phyloP scores from a whole-genome alignment of 2,797 vertebrate species.

The Schizothorax lantsangensis region DNA sequence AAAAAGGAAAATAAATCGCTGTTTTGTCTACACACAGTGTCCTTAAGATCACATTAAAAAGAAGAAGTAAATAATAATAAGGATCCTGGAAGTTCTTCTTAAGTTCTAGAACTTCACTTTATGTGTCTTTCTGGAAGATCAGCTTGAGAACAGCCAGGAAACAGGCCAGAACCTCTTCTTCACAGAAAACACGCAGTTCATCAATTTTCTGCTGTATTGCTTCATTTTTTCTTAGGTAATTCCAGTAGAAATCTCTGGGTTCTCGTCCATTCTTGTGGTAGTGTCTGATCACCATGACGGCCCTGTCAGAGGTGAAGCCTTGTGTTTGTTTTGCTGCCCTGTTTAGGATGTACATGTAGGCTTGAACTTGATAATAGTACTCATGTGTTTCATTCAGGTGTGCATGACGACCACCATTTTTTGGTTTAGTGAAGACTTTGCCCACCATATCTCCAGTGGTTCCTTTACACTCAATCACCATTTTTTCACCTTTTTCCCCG shows the following conservation, averaged over 20 bases:
- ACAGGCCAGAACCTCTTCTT: constrained; percentile 56
- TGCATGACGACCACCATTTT: neutral
- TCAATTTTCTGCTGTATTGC: constrained; percentile 51
- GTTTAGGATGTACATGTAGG: constrained; percentile 60
- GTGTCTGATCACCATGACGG: constrained; percentile 57
- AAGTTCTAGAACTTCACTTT: neutral
- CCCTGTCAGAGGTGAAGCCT: constrained; percentile 25
- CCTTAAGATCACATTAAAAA: neutral
- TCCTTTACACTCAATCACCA: constrained; percentile 63
- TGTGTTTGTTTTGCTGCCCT: neutral
- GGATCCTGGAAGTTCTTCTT: neutral
- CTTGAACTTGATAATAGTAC: constrained; percentile 58
- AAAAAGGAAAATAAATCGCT: neutral
- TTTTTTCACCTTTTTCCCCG: constrained; percentile 17
- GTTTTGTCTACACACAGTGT: neutral
- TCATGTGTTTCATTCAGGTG: constrained; percentile 16
- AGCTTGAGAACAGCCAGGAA: constrained; percentile 60
- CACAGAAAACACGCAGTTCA: constrained; percentile 47
- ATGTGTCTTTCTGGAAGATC: constrained; percentile 53
- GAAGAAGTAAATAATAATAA: neutral
- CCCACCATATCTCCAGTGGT: constrained; percentile 53
- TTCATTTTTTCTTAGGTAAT: constrained; percentile 46
- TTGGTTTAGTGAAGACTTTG: constrained; percentile 55
- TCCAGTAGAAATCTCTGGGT: constrained; percentile 56
- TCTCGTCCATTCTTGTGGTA: constrained; percentile 49